Conservation (phyloP, 2,113 vertebrate genomes). For the Lagenorhynchus albirostris region DNA sequence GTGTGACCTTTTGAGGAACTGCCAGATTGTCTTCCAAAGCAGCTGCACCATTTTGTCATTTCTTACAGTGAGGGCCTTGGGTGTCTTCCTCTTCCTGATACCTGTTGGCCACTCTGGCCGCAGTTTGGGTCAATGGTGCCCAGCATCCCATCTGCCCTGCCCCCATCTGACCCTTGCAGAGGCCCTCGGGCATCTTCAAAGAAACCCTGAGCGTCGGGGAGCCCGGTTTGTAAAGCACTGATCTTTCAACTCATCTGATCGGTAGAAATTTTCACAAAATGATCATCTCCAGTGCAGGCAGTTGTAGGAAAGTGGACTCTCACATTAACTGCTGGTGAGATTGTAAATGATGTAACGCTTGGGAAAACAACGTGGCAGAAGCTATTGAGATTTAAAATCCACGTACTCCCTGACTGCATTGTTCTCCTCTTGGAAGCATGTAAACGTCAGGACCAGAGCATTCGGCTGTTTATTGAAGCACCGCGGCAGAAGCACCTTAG, state of each 20-base stretch:
- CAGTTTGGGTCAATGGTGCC: fast-evolving
- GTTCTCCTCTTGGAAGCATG: background rate
- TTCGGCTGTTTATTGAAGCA: background rate
- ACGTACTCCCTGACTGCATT: background rate
- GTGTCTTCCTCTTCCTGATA: background rate
- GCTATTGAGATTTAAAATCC: background rate
- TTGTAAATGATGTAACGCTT: background rate
- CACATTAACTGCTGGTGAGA: background rate
- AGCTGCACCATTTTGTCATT: background rate
- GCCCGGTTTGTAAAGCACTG: background rate
- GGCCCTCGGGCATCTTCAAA: background rate
- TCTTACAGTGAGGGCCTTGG: background rate
- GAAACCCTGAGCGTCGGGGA: background rate
- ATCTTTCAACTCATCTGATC: no score
- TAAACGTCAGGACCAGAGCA: background rate
- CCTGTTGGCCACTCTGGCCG: fast-evolving
- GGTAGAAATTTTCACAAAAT: background rate
- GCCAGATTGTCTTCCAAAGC: background rate
- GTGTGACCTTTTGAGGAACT: background rate
- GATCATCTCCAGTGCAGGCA: background rate
- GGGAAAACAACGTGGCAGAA: background rate
- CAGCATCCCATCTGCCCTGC: fast-evolving
- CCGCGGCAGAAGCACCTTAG: background rate
- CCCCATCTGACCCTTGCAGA: background rate
- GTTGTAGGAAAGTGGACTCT: background rate